Evolutionary conservation across 2,113 vertebrate species (phyloP).

Genomic region (Saimiri boliviensis): DNA sequence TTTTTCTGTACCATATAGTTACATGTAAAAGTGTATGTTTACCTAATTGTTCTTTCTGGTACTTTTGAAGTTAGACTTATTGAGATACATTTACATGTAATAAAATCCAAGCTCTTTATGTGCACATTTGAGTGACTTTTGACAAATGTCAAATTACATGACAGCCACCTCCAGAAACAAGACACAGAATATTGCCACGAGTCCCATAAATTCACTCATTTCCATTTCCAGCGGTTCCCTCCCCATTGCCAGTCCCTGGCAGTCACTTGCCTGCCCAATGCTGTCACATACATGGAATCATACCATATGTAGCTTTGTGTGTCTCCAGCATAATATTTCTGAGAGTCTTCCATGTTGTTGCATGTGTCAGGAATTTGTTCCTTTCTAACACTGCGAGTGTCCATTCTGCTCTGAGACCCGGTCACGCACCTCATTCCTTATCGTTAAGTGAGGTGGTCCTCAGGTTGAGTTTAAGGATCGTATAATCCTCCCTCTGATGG

Average conservation of each 20-base stretch:
- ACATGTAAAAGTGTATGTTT: neutral
- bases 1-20: neutral
- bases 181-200: neutral
- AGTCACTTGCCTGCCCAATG: accelerated
- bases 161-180: neutral
- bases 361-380: neutral
- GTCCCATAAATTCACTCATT: neutral
- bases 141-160: neutral
- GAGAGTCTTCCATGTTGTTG: neutral
- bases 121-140: neutral
- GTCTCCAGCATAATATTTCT: accelerated
- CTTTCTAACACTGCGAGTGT: neutral
- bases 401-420: neutral
- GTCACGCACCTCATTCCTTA: neutral
- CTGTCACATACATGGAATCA: neutral
- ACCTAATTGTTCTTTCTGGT: neutral
- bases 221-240: accelerated
- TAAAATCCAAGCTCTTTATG: neutral
- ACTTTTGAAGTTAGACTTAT: neutral
- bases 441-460: neutral
- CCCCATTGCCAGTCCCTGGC: neutral
- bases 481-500: neutral
- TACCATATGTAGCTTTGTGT: accelerated
- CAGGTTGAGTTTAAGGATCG: accelerated
- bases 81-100: neutral